Conservation (phyloP, 30 jellyfish, hydroid and myxozoan species). For the Aurelia sp. region DNA sequence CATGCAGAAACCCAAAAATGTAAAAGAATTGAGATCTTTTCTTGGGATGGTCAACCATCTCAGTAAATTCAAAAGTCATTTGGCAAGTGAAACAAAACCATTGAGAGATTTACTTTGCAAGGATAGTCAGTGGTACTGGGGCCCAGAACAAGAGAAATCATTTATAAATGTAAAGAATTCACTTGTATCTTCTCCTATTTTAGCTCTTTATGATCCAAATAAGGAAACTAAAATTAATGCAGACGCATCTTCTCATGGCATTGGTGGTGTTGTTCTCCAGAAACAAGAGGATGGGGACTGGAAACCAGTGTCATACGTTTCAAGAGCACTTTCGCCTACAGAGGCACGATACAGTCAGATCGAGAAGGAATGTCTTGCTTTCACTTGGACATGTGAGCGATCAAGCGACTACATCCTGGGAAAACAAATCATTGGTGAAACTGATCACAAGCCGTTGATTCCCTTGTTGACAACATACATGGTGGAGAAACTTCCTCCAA, state of each 20-base stretch:
- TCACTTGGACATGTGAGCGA: slow-evolving; percentile 12
- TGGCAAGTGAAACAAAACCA: slow-evolving; percentile 52
- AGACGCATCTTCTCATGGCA: slow-evolving; percentile 27
- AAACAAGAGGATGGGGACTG: slow-evolving; percentile 59
- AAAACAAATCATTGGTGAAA: no score
- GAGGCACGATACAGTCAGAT: slow-evolving; percentile 50
- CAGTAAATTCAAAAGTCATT: slow-evolving; percentile 34
- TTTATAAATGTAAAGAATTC: slow-evolving; percentile 27
- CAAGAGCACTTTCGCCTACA: slow-evolving; percentile 73
- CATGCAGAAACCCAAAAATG: not conserved
- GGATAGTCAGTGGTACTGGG: not conserved
- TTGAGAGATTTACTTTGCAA: slow-evolving; percentile 48
- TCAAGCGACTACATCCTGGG: slow-evolving; percentile 52
- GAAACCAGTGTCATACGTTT: slow-evolving; percentile 4
- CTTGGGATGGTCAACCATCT: slow-evolving; percentile 23
- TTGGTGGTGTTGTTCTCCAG: slow-evolving; percentile 44
- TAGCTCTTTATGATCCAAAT: slow-evolving; percentile 62
- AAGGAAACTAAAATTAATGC: not conserved
- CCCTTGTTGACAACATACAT: no score
- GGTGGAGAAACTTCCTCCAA: not conserved
- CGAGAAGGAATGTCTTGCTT: not conserved
- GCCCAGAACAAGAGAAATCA: slow-evolving; percentile 3
- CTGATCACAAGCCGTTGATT: no score
- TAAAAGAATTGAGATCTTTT: slow-evolving; percentile 6
- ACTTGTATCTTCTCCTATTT: slow-evolving; percentile 57